A percentile compares a stretch with the other conserved stretches of the same genome.
Conservation (phyloP, 2,888 invertebrate species). For the Geophilus truncorum region DNA sequence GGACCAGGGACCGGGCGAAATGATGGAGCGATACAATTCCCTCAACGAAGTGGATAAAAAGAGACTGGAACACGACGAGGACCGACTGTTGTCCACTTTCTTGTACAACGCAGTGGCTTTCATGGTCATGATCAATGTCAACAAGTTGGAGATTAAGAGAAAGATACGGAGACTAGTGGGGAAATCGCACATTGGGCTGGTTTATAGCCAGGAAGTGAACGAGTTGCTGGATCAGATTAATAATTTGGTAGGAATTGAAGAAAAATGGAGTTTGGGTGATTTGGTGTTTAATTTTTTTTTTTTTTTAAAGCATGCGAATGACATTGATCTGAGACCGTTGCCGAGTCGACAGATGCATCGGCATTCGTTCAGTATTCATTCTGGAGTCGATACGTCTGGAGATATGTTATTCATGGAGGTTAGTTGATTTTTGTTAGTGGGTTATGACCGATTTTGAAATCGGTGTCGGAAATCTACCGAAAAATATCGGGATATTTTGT, state of each 20-base stretch:
- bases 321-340: slow-evolving; percentile 92
- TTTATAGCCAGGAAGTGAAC: slow-evolving; percentile 96
- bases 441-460: too few species aligned
- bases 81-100: slow-evolving; percentile 87
- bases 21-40: slow-evolving; percentile 95
- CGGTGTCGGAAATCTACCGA: too few species aligned
- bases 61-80: slow-evolving; percentile 95
- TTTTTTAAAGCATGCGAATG: slow-evolving; percentile 80
- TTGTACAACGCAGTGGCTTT: slow-evolving; percentile 94
- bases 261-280: background rate
- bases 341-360: slow-evolving; percentile 92
- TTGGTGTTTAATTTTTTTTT: background rate
- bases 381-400: slow-evolving; percentile 86
- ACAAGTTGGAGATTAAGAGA: slow-evolving; percentile 73
- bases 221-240: slow-evolving; percentile 90
- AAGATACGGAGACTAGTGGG: slow-evolving; percentile 89
- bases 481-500: too few species aligned
- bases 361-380: slow-evolving; percentile 96
- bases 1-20: slow-evolving; percentile 98
- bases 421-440: too few species aligned
- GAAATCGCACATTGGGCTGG: slow-evolving; percentile 96
- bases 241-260: slow-evolving; percentile 66
- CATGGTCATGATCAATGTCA: slow-evolving; percentile 85
- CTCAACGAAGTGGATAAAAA: slow-evolving; percentile 89
- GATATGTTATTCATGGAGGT: slow-evolving; percentile 58